Evolutionary conservation across 2,113 vertebrate species (phyloP), one percentile per base, ranked within the genome.

Genomic region (Psettodes erumei): DNA sequence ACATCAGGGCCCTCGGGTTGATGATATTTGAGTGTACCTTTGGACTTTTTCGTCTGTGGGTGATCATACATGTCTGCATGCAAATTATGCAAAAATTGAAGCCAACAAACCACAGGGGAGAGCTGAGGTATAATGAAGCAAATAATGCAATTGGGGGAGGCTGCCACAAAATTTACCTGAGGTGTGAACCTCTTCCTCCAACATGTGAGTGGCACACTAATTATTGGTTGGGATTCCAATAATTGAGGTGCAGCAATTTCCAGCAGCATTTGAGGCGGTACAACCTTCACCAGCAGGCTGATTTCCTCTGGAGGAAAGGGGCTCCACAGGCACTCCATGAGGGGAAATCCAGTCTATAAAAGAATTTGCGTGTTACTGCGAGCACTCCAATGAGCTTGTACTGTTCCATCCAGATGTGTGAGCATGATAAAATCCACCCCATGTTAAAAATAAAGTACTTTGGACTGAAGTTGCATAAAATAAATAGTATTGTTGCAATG

Each of bases 311-410:
- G 45, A 51, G 62, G 43, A 74, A 58, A 68, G 66, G 71, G 32
- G 62, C 59, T 82, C 27, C 7, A 48, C 27, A 8, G 53, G 65
- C 38, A 35, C 63, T 65, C 33, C 3, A 40, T 6, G 8, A 86
- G 87, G 86, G 84, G 85, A 90, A 85, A 84, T 83, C 81, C 78
- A 76, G 43, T 59, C 50, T 42, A 61, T 86, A 82, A 87, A 87
- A 75, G 35, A 71, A 62, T 63, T 8, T 74, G 58, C 71, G 12
- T 67, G 71, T 75, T 42, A 56, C 33, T 72, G 73, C 66, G 4
- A 81, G 33, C 30, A 18, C 66, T 42, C 37, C 64, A 62, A 38
- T 45, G 11, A 47, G 43, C 33, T 47, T 25, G 12, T 47, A 61
- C 42, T 63, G 45, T 72, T 79, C 48, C 69, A 21, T 76, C 68